A percentile compares a stretch with the other conserved stretches of the same genome.
Evolutionary conservation across 2,797 vertebrate genomes (phyloP).

Genomic region (Danio kyathit): DNA sequence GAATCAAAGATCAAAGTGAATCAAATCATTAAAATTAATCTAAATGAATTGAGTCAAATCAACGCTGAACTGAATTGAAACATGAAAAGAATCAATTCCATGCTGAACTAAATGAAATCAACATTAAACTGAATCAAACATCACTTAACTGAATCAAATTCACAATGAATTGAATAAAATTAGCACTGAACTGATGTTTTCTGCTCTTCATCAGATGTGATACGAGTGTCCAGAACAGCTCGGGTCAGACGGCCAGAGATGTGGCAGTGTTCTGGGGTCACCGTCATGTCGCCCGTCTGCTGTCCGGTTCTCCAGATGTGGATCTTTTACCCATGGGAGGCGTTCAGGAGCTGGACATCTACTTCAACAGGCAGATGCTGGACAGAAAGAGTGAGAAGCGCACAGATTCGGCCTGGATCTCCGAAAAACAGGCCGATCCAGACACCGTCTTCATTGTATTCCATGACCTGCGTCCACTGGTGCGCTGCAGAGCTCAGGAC

Average conservation of each 20-base stretch:
- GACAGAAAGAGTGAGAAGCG: conserved; percentile 89
- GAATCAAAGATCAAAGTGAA: no score
- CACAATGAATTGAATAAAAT: no score
- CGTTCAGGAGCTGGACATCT: conserved; percentile 78
- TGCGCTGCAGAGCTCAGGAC: conserved; percentile 66
- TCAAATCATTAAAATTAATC: no score
- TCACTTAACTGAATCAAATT: no score
- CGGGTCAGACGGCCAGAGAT: conserved; percentile 89
- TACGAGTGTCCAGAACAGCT: conserved; percentile 82
- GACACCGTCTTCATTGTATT: conserved; percentile 88
- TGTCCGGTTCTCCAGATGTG: conserved; percentile 70
- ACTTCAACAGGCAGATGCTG: conserved; percentile 87
- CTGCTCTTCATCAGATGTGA: conserved; percentile 80
- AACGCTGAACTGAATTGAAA: no score
- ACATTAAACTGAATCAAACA: no score
- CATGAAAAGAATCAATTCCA: no score
- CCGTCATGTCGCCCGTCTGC: conserved; percentile 83
- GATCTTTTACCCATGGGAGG: conserved; percentile 67
- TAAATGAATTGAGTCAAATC: no score
- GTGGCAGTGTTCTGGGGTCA: conserved; percentile 95
- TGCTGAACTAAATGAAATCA: no score
- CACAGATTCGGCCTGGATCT: conserved; percentile 84
- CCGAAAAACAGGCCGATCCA: conserved; percentile 76
- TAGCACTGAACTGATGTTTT: background rate
- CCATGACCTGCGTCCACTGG: conserved; percentile 86